phyloP scores from a whole-genome alignment of 2,113 vertebrate species.

The Spheniscus mendiculus region DNA sequence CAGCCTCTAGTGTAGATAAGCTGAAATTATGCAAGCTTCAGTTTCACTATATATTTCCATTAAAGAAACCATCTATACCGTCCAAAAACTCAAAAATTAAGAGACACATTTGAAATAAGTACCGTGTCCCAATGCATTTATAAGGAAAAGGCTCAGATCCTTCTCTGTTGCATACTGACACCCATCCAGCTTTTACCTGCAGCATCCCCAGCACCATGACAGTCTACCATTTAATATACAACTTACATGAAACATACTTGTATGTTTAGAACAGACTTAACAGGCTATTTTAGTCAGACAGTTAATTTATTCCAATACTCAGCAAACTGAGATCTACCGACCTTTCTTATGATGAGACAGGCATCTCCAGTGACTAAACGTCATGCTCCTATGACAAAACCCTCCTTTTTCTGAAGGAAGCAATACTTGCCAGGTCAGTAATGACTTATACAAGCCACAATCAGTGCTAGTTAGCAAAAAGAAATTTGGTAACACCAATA shows the following conservation, averaged over 20 bases:
- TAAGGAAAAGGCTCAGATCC: background rate
- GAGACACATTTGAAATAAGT: background rate
- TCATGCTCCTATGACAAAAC: background rate
- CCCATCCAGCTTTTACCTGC: background rate
- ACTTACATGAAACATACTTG: background rate
- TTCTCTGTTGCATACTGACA: background rate
- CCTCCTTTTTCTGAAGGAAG: background rate
- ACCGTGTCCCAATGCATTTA: background rate
- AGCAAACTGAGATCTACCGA: background rate
- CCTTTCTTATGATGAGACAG: background rate
- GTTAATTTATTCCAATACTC: background rate
- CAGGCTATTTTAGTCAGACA: background rate
- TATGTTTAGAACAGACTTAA: background rate
- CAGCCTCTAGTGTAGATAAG: background rate
- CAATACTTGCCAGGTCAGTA: background rate
- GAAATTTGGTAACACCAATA: background rate
- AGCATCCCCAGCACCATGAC: background rate
- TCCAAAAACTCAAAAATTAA: background rate
- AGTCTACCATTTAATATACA: background rate
- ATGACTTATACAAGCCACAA: background rate
- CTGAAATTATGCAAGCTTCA: background rate
- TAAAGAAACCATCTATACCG: background rate
- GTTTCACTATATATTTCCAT: background rate
- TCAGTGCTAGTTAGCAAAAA: background rate
- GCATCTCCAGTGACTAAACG: background rate